A percentile compares a stretch with the other conserved stretches of the same genome.
Conservation (phyloP, 2,113 vertebrate species). For the Aptenodytes patagonicus region DNA sequence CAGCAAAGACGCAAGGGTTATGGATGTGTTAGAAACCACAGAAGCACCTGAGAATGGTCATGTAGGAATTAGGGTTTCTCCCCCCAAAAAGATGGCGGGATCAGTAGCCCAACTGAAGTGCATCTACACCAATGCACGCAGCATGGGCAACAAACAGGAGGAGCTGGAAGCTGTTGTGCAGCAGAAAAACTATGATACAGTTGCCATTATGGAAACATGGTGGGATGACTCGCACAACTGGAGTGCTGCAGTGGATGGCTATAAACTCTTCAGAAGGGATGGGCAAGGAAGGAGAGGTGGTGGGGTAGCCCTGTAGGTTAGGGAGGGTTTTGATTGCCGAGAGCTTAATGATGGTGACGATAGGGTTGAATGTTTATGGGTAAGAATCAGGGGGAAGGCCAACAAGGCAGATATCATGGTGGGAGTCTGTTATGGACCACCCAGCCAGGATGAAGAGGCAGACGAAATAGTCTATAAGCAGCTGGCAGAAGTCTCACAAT, state of each 20-base stretch:
- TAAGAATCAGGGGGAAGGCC: too few relatives aligned
- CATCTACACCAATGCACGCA: background rate
- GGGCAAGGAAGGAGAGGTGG: background rate
- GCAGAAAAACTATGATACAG: background rate
- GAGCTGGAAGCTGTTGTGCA: background rate
- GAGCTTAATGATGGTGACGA: background rate
- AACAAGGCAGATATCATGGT: background rate
- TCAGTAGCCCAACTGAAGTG: background rate
- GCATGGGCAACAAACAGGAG: background rate
- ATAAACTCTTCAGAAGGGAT: background rate
- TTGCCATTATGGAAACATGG: background rate
- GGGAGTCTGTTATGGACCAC: background rate
- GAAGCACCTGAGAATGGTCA: background rate
- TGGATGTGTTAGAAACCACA: background rate
- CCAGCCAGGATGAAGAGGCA: background rate
- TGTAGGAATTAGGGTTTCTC: background rate
- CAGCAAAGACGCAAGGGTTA: background rate
- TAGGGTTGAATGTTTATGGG: too few relatives aligned
- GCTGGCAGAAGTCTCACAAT: background rate
- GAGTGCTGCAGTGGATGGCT: background rate
- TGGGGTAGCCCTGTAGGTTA: background rate
- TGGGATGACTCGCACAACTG: background rate
- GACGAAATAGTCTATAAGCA: background rate
- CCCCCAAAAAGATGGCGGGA: background rate
- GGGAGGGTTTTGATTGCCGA: background rate